Conservation (phyloP, 2,888 invertebrate species). For the Cheilosia scutellata region DNA sequence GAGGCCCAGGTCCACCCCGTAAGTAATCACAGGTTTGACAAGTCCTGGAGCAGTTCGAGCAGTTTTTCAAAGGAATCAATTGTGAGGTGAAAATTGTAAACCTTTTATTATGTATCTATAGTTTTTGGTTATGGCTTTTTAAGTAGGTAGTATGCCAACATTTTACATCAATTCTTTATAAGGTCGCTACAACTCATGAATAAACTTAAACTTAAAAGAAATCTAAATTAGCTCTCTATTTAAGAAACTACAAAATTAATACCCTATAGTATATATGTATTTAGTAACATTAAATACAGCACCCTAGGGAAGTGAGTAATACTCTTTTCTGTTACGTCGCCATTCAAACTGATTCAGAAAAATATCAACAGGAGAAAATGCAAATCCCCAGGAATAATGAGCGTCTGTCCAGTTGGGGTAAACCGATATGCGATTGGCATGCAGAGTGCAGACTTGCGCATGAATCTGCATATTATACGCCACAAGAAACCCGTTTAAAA, state of each 20-base stretch:
- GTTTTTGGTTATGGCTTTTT: too few species aligned
- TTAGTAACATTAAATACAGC: slow-evolving; percentile 17
- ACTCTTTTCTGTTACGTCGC: slow-evolving; percentile 34
- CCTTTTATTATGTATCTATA: too few species aligned
- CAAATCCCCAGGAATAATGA: slow-evolving; percentile 26
- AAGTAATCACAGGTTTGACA: too few species aligned
- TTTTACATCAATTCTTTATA: too few species aligned
- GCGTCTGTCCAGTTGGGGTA: slow-evolving; percentile 10
- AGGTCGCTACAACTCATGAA: too few species aligned
- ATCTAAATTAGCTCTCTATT: too few species aligned
- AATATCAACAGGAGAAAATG: slow-evolving; percentile 32
- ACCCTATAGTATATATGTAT: slow-evolving; percentile 1
- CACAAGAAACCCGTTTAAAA: slow-evolving; percentile 65
- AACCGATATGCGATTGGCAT: slow-evolving; percentile 44
- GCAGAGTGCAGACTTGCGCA: slow-evolving; percentile 52
- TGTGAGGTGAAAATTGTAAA: too few species aligned
- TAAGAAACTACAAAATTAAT: neutral
- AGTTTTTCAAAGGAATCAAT: too few species aligned
- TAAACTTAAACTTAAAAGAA: too few species aligned
- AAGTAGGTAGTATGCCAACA: too few species aligned
- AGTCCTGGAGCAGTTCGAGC: too few species aligned
- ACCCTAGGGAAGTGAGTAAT: slow-evolving; percentile 27
- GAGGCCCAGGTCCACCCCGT: too few species aligned
- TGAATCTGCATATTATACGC: slow-evolving; percentile 23
- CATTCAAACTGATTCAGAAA: neutral